These are phyloP conservation scores for Gymnosoma rotundatum DNA, from an alignment of 2,888 invertebrate genomes.

Conservation along the genomic window DNA sequence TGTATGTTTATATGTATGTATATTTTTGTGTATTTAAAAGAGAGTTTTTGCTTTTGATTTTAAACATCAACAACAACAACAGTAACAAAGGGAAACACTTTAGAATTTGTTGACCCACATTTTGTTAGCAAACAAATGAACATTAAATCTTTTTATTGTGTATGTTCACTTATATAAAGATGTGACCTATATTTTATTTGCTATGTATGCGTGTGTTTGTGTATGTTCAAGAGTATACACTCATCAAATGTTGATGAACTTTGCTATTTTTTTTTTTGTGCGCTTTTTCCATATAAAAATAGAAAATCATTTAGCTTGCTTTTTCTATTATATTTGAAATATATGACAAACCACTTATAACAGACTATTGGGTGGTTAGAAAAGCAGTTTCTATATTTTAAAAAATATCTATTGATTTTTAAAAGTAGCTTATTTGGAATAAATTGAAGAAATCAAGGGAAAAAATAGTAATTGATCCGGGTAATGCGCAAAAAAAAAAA, in stretches of 20 bases:
- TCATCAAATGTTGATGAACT: slow-evolving; percentile 63
- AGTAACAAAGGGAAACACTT: slow-evolving; percentile 47
- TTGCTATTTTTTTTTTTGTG: slow-evolving; percentile 25
- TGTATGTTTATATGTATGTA: slow-evolving; percentile 2
- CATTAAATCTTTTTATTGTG: slow-evolving; percentile 62
- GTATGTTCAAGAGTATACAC: slow-evolving; percentile 23
- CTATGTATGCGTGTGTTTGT: slow-evolving; percentile 2
- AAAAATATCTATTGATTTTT: too few species aligned
- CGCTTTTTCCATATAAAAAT: slow-evolving; percentile 12
- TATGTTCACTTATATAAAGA: slow-evolving; percentile 38
- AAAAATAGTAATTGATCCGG: too few species aligned
- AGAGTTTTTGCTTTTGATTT: slow-evolving; percentile 51
- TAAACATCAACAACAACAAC: background rate
- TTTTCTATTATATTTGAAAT: slow-evolving; percentile 20
- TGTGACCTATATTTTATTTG: slow-evolving; percentile 48
- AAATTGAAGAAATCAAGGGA: too few species aligned
- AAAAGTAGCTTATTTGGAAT: background rate
- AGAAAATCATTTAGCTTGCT: slow-evolving; percentile 42
- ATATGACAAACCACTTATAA: slow-evolving; percentile 2
- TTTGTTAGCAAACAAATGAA: slow-evolving; percentile 68
- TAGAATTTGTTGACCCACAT: slow-evolving; percentile 69
- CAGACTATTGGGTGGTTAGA: background rate
- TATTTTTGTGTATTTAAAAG: slow-evolving; percentile 5
- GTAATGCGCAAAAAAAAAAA: too few species aligned
- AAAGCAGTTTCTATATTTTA: background rate